Base-by-base conservation (phyloP, 2,113 vertebrate species). In the Chionodraco myersi region DNA sequence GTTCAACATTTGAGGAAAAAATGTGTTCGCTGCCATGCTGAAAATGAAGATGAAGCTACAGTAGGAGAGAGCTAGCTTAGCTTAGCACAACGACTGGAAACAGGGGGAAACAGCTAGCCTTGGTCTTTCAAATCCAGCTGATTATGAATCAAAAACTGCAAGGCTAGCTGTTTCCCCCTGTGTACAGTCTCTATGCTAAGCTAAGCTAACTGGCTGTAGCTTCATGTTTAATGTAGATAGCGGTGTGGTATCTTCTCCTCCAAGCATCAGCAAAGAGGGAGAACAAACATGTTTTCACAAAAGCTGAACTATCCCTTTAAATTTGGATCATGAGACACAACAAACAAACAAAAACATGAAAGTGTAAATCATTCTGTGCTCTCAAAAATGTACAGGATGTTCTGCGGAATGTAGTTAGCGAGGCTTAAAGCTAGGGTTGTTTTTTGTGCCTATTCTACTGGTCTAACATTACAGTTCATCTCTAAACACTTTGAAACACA, bases 331-430 rank as follows among this genome's bases (percentile, higher is more conserved):
- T 53, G 10, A 69, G 6, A 36, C 23, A 56, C 18, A 44, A 57
- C 11, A 53, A 41, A 7, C 36, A 41, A 41, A 41, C 26, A 30
- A 30, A 30, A 30, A 30, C 26, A 30, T 75, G 4, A 44, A 26
- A 0, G 15, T 10, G 16, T 30, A 13, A 16, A 48, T 30, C 30
- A 36, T 8, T 71, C 10, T 0, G 6, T 65, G 80, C 80, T 80
- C 83, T 86, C 49, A 86, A 53, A 88, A 82, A 54, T 1, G 0
- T 15, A 66, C 61, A 48, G 10, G 16, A 26, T 3, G 26, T 60
- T 21, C 30, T 8, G 54, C 21, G 18, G n/a, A 15, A 67, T 23
- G 16, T 18, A 30, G 23, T 7, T 13, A 1, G 3, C n/a, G n/a
- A n/a, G n/a, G n/a, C n/a, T n/a, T n/a, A n/a, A n/a, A n/a, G n/a